Percentiles rank a stretch among this genome's conserved stretches.
Conservation (phyloP, 1,140 invertebrate genomes). For the Procambarus clarkii region DNA sequence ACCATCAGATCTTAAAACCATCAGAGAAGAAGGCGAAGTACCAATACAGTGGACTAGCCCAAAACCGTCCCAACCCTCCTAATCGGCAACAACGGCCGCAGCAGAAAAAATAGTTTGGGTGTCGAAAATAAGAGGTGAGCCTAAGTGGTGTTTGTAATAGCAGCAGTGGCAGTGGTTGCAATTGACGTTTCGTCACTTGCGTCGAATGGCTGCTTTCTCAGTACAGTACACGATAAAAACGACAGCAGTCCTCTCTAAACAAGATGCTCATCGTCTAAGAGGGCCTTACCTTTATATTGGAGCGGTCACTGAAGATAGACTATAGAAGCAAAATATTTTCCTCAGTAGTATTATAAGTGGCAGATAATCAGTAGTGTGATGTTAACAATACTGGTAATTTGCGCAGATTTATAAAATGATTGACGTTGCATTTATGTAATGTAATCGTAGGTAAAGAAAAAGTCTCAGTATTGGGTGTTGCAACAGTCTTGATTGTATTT, state of each 20-base stretch:
- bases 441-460: neutral
- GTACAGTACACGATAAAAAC: neutral
- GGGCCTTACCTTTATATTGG: neutral
- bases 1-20: constrained; percentile 80
- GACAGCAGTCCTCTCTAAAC: neutral
- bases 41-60: constrained; percentile 80
- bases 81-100: constrained; percentile 73
- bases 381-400: neutral
- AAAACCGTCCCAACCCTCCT: constrained; percentile 79
- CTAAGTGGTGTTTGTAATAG: neutral
- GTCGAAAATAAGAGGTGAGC: neutral
- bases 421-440: constrained; percentile 18
- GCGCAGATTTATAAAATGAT: neutral
- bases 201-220: neutral
- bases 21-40: constrained; percentile 83
- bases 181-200: neutral
- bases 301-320: neutral
- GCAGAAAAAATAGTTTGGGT: constrained; percentile 2
- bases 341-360: constrained; percentile 5
- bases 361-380: neutral
- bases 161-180: neutral
- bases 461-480: neutral
- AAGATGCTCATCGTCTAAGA: neutral
- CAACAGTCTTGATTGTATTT: neutral
- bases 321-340: constrained; percentile 3